These are phyloP conservation scores for Hypanus sabinus DNA, from an alignment of 2,113 vertebrate genomes.

Conservation along the genomic window DNA sequence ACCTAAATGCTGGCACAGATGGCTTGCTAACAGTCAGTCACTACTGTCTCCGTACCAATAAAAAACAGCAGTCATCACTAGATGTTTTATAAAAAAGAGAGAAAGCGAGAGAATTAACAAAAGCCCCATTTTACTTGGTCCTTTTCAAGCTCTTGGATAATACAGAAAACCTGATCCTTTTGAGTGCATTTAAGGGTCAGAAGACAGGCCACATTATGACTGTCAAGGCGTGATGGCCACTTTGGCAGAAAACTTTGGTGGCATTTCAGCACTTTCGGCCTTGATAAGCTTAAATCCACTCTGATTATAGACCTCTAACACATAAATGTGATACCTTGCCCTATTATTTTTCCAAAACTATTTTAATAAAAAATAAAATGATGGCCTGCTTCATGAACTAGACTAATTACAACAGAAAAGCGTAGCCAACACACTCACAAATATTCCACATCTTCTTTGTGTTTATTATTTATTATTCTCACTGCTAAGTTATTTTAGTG, in stretches of 20 bases:
- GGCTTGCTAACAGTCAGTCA: slow-evolving; percentile 74
- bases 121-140: slow-evolving; percentile 82
- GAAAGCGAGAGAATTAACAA: slow-evolving; percentile 66
- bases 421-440: not conserved
- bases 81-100: slow-evolving; percentile 46
- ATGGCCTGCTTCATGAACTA: not conserved
- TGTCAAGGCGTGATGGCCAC: slow-evolving; percentile 69
- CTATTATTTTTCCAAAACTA: not conserved
- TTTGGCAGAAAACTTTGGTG: slow-evolving; percentile 65
- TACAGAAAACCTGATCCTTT: slow-evolving; percentile 63
- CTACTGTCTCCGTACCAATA: slow-evolving; percentile 45
- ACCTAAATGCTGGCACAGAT: slow-evolving; percentile 84
- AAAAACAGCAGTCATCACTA: slow-evolving; percentile 70
- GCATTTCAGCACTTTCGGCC: slow-evolving; percentile 48
- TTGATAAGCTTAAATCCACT: slow-evolving; percentile 23
- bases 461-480: not conserved
- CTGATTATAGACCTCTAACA: slow-evolving; percentile 29
- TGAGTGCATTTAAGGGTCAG: slow-evolving; percentile 77
- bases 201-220: slow-evolving; percentile 78
- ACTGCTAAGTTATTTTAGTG: slow-evolving; percentile 12
- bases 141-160: slow-evolving; percentile 79
- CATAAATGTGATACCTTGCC: not conserved
- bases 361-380: not conserved
- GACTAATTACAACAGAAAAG: not conserved
- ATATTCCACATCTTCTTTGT: not conserved